Evolutionary conservation across 2,797 vertebrate genomes (phyloP).

Genomic region (Bradypus variegatus): DNA sequence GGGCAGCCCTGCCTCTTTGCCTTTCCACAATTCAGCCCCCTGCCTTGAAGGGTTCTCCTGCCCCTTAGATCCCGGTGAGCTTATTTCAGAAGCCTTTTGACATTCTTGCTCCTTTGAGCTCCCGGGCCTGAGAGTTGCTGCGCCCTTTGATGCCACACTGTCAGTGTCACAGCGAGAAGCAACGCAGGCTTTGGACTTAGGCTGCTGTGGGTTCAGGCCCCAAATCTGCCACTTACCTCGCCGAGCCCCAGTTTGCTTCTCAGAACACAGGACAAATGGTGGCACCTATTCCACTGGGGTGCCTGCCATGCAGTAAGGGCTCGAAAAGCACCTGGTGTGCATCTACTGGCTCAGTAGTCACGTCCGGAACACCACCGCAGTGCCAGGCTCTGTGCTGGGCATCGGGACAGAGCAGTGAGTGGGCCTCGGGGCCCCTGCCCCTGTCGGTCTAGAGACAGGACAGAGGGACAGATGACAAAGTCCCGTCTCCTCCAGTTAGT

Average conservation of each 20-base stretch:
- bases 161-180: background rate
- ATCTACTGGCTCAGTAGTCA: background rate
- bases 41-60: background rate
- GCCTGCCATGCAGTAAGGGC: background rate
- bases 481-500: background rate
- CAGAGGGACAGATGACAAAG: no score
- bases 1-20: background rate
- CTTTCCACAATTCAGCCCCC: background rate
- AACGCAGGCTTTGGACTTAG: background rate
- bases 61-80: background rate
- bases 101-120: background rate
- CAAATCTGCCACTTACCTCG: background rate
- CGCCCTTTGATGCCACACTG: background rate
- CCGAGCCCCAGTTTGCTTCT: background rate
- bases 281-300: accelerated
- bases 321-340: background rate
- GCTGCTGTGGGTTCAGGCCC: background rate
- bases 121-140: background rate
- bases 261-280: background rate
- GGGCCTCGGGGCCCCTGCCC: no score
- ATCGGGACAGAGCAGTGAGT: background rate
- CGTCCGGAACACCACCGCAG: background rate
- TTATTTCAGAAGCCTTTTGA: background rate
- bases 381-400: background rate
- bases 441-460: background rate